A percentile compares a stretch with the other conserved stretches of the same genome.
phyloP scores from a whole-genome alignment of 2,113 vertebrate genomes.

The Lagopus muta region DNA sequence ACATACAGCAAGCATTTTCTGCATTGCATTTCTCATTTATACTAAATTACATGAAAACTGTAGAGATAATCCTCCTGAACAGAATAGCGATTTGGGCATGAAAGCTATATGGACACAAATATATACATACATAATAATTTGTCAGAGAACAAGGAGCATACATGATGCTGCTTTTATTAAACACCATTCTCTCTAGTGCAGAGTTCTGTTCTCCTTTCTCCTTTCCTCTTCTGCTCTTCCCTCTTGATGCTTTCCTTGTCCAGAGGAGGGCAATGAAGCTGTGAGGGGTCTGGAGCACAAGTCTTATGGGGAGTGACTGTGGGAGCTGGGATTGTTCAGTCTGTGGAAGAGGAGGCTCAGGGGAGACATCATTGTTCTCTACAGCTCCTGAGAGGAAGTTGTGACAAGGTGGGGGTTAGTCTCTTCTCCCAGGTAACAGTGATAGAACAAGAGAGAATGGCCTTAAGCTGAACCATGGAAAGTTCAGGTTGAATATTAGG shows the following conservation, averaged over 20 bases:
- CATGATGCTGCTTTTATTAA: background rate
- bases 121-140: background rate
- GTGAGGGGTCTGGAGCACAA: no score
- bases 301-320: no score
- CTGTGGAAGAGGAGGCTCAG: no score
- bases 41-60: background rate
- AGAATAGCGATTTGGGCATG: background rate
- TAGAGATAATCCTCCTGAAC: background rate
- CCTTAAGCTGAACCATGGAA: no score
- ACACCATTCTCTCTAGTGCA: fast-evolving
- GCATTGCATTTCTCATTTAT: background rate
- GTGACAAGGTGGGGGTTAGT: no score
- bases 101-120: background rate
- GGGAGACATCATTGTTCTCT: no score
- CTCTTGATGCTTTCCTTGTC: background rate
- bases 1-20: background rate
- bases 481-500: no score
- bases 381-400: no score
- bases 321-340: no score
- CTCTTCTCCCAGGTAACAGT: no score
- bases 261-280: no score
- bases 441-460: no score
- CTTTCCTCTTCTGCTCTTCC: background rate
- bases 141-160: background rate
- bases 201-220: background rate